A percentile compares a stretch with the other conserved stretches of the same genome.
Conservation (phyloP, 2,888 invertebrate genomes). For the Eupithecia tripunctaria region DNA sequence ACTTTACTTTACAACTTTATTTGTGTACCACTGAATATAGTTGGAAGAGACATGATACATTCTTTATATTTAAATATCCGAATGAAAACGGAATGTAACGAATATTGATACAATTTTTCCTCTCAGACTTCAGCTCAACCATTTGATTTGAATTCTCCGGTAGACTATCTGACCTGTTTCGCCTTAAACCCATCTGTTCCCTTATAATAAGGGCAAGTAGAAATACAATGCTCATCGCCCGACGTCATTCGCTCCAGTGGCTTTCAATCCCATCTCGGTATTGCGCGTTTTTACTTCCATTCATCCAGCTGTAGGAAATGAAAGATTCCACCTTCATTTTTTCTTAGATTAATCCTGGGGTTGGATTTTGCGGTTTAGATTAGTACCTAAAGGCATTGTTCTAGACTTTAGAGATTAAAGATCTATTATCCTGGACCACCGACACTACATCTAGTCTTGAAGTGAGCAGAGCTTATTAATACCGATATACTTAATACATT, state of each 20-base stretch:
- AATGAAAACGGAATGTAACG: too few relatives aligned
- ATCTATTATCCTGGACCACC: too few relatives aligned
- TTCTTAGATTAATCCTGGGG: conserved; percentile 50
- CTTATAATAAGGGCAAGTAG: conserved; percentile 34
- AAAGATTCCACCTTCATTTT: conserved; percentile 70
- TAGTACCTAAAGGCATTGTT: conserved; percentile 11
- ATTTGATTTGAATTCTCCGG: conserved; percentile 5
- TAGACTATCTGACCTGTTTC: conserved; percentile 23
- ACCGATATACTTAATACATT: too few relatives aligned
- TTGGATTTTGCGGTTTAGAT: conserved; percentile 24
- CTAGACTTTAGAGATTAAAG: background rate
- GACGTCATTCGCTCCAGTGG: conserved; percentile 68
- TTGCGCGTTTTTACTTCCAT: conserved; percentile 55
- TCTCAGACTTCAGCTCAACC: background rate
- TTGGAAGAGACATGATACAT: too few relatives aligned
- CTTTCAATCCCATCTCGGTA: conserved; percentile 68
- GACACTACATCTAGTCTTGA: too few relatives aligned
- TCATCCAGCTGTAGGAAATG: conserved; percentile 63
- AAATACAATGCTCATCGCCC: conserved; percentile 67
- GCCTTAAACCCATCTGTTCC: conserved; percentile 29
- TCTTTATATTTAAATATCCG: too few relatives aligned
- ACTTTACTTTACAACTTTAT: too few relatives aligned
- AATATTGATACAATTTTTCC: background rate
- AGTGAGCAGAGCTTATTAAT: too few relatives aligned
- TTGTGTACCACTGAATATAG: too few relatives aligned